Conservation (phyloP, 1,140 invertebrate genomes). For the Platorchestia sp. region DNA sequence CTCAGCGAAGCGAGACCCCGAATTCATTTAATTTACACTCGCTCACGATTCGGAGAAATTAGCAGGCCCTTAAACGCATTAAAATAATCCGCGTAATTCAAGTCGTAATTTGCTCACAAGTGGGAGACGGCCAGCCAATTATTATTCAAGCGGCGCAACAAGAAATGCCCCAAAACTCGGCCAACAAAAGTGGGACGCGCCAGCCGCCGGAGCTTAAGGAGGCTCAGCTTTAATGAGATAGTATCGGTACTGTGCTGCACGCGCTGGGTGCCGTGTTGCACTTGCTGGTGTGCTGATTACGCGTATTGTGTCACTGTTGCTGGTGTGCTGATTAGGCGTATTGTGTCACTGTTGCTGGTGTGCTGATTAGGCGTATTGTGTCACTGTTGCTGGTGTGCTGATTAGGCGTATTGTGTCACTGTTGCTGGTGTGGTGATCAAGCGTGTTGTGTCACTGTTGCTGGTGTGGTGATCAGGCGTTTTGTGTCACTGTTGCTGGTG, state of each 20-base stretch:
- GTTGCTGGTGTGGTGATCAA: too few species aligned
- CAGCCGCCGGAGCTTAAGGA: background rate
- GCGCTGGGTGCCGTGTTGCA: background rate
- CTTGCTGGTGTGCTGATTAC: background rate
- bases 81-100: background rate
- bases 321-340: background rate
- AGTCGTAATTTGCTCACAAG: conserved; percentile 7
- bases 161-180: background rate
- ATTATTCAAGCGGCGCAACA: background rate
- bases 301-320: background rate
- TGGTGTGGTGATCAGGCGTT: too few species aligned
- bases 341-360: background rate
- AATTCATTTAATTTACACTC: background rate
- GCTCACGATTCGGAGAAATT: background rate
- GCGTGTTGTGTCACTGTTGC: too few species aligned
- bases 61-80: background rate
- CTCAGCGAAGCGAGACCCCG: background rate
- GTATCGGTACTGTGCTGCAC: background rate
- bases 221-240: conserved; percentile 45
- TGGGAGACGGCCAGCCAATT: background rate
- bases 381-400: background rate
- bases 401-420: background rate
- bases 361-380: background rate
- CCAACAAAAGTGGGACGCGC: background rate
- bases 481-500: too few species aligned